Conservation (phyloP, 2,797 vertebrate genomes). For the Tamandua tetradactyla region DNA sequence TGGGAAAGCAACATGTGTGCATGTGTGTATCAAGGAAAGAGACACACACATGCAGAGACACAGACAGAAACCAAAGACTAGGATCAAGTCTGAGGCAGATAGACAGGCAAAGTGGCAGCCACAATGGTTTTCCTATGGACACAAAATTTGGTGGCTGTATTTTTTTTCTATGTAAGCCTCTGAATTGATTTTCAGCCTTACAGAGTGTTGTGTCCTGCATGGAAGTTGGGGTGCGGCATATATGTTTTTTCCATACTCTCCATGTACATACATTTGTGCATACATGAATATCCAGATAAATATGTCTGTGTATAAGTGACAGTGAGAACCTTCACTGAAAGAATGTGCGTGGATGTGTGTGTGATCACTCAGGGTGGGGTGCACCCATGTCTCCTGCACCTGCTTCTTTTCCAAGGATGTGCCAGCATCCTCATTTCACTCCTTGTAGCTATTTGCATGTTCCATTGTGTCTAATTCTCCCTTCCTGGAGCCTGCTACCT, state of each 20-base stretch:
- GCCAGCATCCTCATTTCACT: neutral
- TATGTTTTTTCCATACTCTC: neutral
- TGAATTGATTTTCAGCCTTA: neutral
- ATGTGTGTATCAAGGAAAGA: neutral
- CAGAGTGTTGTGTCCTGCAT: neutral
- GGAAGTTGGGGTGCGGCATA: neutral
- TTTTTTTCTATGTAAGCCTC: neutral
- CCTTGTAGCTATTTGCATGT: neutral
- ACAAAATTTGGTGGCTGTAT: neutral
- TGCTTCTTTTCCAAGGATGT: neutral
- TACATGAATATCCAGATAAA: neutral
- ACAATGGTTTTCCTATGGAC: neutral
- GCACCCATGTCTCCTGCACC: rapidly evolving
- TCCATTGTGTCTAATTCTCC: neutral
- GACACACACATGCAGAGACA: neutral
- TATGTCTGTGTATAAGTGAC: neutral
- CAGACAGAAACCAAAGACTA: neutral
- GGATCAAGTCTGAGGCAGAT: neutral
- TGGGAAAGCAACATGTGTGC: conserved; percentile 16
- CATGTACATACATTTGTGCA: neutral
- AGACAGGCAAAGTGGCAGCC: neutral
- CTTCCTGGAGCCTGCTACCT: conserved; percentile 2
- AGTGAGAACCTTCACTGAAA: neutral
- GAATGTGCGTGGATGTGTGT: neutral
- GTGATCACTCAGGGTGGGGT: rapidly evolving